phyloP scores from a whole-genome alignment of 2,888 invertebrate genomes.

The Noctua janthina region DNA sequence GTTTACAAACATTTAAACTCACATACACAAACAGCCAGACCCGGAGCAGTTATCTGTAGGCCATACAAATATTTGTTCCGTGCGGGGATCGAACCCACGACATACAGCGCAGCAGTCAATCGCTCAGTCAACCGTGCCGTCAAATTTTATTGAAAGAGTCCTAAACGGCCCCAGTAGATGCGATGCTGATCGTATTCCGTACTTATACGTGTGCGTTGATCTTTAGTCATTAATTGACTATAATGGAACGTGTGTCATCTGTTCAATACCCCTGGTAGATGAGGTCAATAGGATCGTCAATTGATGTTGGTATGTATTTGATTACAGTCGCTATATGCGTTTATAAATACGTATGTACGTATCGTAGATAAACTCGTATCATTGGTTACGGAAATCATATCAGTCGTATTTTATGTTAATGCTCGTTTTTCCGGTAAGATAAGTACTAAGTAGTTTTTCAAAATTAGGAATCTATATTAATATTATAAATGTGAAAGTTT shows the following conservation, averaged over 20 bases:
- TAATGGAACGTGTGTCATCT: neutral
- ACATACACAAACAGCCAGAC: neutral
- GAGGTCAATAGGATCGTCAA: constrained; percentile 31
- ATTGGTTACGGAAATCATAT: constrained; percentile 21
- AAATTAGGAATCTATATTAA: neutral
- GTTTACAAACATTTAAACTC: neutral
- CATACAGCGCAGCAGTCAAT: neutral
- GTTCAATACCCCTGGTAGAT: constrained; percentile 22
- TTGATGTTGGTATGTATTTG: neutral
- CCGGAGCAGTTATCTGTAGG: neutral
- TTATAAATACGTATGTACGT: neutral
- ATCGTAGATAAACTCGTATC: constrained; percentile 26
- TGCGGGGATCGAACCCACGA: neutral
- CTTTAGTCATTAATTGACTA: constrained; percentile 15
- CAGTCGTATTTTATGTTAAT: constrained; percentile 8
- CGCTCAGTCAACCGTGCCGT: neutral
- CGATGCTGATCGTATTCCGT: neutral
- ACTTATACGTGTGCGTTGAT: neutral
- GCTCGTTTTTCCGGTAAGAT: constrained; percentile 36
- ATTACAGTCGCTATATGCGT: constrained; percentile 8
- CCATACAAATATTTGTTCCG: neutral
- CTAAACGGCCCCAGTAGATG: neutral
- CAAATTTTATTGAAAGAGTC: neutral
- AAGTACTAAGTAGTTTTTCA: neutral
- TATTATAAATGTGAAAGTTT: too few relatives aligned